Conservation (phyloP, 2,797 vertebrate species). For the Euthynnus affinis region DNA sequence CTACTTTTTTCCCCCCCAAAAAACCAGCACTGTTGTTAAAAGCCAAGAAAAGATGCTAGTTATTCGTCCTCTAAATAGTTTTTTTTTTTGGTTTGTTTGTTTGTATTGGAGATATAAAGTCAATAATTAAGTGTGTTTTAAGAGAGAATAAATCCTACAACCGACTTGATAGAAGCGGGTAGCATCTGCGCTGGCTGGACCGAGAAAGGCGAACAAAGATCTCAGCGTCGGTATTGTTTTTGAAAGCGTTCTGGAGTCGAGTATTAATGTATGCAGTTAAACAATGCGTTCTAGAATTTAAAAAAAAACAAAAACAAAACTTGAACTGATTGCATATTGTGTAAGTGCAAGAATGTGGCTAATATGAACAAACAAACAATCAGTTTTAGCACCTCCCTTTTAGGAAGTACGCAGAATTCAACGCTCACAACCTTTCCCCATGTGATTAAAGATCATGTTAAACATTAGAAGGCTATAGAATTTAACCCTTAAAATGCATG, state of each 20-base stretch:
- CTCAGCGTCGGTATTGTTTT: slow-evolving; percentile 24
- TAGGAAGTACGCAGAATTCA: slow-evolving; percentile 32
- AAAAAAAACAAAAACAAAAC: slow-evolving; percentile 48
- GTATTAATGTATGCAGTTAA: slow-evolving; percentile 44
- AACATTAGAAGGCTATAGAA: slow-evolving; percentile 47
- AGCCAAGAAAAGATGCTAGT: not conserved
- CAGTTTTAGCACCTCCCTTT: slow-evolving; percentile 12
- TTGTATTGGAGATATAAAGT: slow-evolving; percentile 28
- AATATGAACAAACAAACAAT: slow-evolving; percentile 62
- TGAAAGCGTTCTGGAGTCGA: slow-evolving; percentile 57
- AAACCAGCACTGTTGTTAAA: slow-evolving; percentile 18
- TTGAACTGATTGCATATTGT: slow-evolving; percentile 71
- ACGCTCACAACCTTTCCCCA: slow-evolving; percentile 34
- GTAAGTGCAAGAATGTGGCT: slow-evolving; percentile 64
- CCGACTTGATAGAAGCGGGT: slow-evolving; percentile 44
- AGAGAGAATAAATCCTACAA: slow-evolving; percentile 41
- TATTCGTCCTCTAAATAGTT: slow-evolving; percentile 46
- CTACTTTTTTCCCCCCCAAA: not conserved
- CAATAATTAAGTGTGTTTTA: slow-evolving; percentile 49
- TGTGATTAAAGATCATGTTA: slow-evolving; percentile 14
- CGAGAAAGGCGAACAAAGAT: slow-evolving; percentile 20
- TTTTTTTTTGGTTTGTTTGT: slow-evolving; percentile 18
- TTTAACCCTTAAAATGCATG: slow-evolving; percentile 48
- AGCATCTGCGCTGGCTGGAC: slow-evolving; percentile 25
- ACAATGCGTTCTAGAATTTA: slow-evolving; percentile 19